Base-by-base conservation (phyloP, 2,888 invertebrate species). In the Lomographa bimaculata region DNA sequence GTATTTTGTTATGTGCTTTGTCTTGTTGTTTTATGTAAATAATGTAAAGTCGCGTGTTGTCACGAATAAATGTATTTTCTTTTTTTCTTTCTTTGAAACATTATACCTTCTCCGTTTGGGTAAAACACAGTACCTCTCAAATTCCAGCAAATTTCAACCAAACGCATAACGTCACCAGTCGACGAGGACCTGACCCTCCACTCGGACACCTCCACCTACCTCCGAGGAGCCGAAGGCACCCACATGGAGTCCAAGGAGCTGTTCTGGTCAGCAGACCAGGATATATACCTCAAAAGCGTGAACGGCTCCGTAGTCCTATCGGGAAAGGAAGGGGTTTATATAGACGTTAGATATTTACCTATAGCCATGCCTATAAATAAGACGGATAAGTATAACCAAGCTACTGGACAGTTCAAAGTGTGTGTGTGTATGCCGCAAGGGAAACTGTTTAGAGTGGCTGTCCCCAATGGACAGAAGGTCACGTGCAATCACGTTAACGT, bases 361-460 rank as follows among this genome's bases (percentile, higher is more conserved):
- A 91, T 94, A 26, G 94, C 93, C 12, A 50, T 89, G 66, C 46
- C 78, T 46, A 12, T 87, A 55, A 65, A 87, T 65, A 61, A 75
- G 18, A 73, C 71, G 0, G 80, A 73, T 1, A 69, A 62, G 5
- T 48, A 44, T 3, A 36, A 24, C 0, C 64, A 64, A 0, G 69
- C 64, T 0, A 71, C 72, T 0, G 86, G 92, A 0, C 96, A 97
- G 69, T 97, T 93, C 60, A 97, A 97, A 72, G 91, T 97, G 0
- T 97, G 97, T 58, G 94, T 97, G 0, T 97, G 97, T 64, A 96
- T 96, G 95, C 97, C 97, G 0, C 93, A 94, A 50, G 97, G 97
- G 0, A 94, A 94, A 57, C 71, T 97, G 30, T 97, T 96, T 65
- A 90, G 94, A 45, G 92, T 97, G 2, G 93, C 94, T 0, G 92